Conservation (phyloP, 2,888 invertebrate genomes). For the Linyphia triangularis region DNA sequence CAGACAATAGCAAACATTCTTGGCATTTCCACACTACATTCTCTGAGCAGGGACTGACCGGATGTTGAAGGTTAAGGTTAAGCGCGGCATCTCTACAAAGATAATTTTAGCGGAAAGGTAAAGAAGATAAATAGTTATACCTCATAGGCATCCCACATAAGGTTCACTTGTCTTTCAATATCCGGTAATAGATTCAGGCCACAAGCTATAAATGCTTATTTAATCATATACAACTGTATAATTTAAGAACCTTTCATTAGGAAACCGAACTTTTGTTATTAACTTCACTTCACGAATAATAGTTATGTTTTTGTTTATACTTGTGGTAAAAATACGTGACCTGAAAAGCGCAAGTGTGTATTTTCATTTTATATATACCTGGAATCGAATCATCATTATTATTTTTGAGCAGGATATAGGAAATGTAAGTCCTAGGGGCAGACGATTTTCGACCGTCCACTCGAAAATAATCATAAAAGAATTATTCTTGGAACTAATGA, state of each 20-base stretch:
- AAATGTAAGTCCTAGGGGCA: too few species aligned
- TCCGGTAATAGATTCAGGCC: neutral
- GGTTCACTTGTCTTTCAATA: neutral
- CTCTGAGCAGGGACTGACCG: neutral
- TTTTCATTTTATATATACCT: too few species aligned
- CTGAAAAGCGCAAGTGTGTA: neutral
- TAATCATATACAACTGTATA: neutral
- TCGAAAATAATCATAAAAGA: too few species aligned
- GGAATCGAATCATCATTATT: too few species aligned
- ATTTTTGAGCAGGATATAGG: too few species aligned
- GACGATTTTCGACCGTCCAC: too few species aligned
- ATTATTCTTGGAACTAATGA: too few species aligned
- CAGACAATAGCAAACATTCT: neutral
- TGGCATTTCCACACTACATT: neutral
- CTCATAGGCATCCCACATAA: neutral
- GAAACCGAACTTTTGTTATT: neutral
- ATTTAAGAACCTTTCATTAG: neutral
- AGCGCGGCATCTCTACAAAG: too few species aligned
- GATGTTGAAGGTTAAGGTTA: constrained; percentile 3
- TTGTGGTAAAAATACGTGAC: neutral
- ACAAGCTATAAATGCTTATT: too few species aligned
- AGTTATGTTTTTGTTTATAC: neutral
- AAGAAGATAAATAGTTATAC: neutral
- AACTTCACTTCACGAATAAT: neutral
- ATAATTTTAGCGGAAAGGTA: neutral